Evolutionary conservation across 1,140 invertebrate species (phyloP), one percentile per base, ranked within the genome.

Genomic region (Vanessa tameamea): DNA sequence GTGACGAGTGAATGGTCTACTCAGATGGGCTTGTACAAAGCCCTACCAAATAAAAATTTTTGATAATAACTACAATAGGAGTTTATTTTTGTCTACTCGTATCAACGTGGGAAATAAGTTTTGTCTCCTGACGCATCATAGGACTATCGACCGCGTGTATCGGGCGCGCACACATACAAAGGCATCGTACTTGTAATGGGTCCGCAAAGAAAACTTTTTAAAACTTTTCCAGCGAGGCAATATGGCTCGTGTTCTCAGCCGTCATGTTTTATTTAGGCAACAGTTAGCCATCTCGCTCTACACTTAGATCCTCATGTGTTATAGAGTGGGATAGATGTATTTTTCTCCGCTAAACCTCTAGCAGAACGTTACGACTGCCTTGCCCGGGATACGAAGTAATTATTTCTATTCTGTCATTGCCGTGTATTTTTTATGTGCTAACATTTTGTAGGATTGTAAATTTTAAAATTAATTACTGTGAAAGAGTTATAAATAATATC

Each of bases 191-290:
- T 91, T 92, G 89, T 93, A 93, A 93, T 93, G 91, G 92, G 87
- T 90, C 92, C 88, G 92, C 91, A 93, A 93, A 93, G 92, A 93
- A 93, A 93, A 93, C 89, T 93, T 93, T 93, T 93, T 92, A 93
- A 93, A 93, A 93, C 89, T 93, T 93, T 93, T 93, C 87, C 92
- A 92, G 86, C 89, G 90, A 93, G 91, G 92, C 92, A 93, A 93
- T 93, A 93, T 93, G 92, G 92, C 90, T 92, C 90, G 88, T 90
- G 90, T 92, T 92, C 90, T 91, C 90, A 87, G 85, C 83, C 89
- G 88, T 91, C 86, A 91, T 91, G 88, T 91, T 92, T 92, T 92
- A 92, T 92, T 92, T 92, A 92, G 91, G 89, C 84, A 88, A 86
- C 86, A 81, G 80, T 89, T 71, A 82, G 78, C 86, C 78, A 73